A percentile compares a stretch with the other conserved stretches of the same genome.
phyloP scores from a whole-genome alignment of 2,113 vertebrate genomes.

The sheep (Ovis aries) region ARS-UI_Ramb_v3.0 NC_056054.1:268357001-268357500 shows the following conservation, averaged over 20 bases:
- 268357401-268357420: background rate
- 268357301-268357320: background rate
- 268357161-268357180: slow-evolving; percentile 56
- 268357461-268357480: background rate
- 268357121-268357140: background rate
- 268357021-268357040: background rate
- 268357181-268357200: slow-evolving; percentile 14
- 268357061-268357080: background rate
- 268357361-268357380: background rate
- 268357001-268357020: background rate
- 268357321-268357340: background rate
- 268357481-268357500: background rate
- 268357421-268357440: background rate
- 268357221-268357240: slow-evolving; percentile 40
- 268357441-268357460: background rate
- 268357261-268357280: background rate
- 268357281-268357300: background rate
- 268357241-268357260: background rate
- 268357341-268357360: background rate
- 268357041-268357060: background rate
- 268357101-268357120: slow-evolving; percentile 3
- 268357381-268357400: background rate
- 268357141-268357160: background rate
- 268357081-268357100: background rate
- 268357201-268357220: slow-evolving; percentile 6